Evolutionary conservation across 2,113 vertebrate species (phyloP).

Genomic region (Charina bottae): DNA sequence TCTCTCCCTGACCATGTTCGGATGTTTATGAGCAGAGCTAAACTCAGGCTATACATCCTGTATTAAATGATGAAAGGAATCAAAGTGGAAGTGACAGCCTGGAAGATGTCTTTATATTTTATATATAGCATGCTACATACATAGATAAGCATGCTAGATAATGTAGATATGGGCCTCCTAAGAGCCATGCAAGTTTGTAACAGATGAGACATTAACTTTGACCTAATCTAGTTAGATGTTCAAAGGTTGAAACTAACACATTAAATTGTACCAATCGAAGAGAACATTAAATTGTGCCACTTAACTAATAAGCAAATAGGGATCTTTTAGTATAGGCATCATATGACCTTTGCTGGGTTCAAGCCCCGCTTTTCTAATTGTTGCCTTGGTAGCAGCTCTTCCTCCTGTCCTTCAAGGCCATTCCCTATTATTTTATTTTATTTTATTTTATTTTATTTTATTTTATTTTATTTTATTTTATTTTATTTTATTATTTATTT

Average conservation of each 20-base stretch:
- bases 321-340: too few relatives aligned
- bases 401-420: too few relatives aligned
- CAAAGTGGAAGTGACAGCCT: not conserved
- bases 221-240: not conserved
- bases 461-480: too few relatives aligned
- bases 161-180: not conserved
- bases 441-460: too few relatives aligned
- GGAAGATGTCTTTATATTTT: not conserved
- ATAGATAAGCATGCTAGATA: not conserved
- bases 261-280: not conserved
- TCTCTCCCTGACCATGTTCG: not conserved
- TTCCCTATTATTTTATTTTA: too few relatives aligned
- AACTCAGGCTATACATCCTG: not conserved
- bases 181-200: not conserved
- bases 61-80: not conserved
- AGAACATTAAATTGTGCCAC: not conserved
- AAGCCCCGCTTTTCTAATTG: too few relatives aligned
- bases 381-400: too few relatives aligned
- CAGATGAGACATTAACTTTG: not conserved
- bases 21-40: not conserved
- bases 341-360: too few relatives aligned
- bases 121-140: not conserved
- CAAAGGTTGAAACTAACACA: not conserved
- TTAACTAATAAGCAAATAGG: not conserved
- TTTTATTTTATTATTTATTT: too few relatives aligned